Percentiles rank a stretch among this genome's conserved stretches.
These are phyloP conservation scores for Eutolmus rufibarbis DNA, from an alignment of 2,888 invertebrate species.

Conservation along the genomic window DNA sequence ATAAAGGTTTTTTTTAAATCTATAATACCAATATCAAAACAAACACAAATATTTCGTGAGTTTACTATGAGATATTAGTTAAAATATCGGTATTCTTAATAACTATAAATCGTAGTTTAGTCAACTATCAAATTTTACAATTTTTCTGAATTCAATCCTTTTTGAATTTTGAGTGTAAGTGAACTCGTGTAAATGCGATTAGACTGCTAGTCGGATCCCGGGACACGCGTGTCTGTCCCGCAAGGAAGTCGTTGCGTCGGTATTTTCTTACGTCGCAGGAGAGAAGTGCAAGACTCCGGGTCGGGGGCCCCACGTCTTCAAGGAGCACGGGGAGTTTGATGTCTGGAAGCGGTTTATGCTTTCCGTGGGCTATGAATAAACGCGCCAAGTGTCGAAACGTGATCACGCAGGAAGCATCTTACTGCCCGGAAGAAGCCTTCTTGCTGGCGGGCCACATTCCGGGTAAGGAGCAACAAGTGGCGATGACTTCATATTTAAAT, in stretches of 20 bases:
- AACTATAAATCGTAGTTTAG: too few relatives aligned
- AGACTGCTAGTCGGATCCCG: background rate
- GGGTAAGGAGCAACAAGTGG: slow-evolving; percentile 16
- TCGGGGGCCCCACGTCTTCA: background rate
- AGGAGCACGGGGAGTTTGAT: background rate
- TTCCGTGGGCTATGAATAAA: background rate
- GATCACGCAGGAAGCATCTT: background rate
- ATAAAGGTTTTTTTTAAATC: too few relatives aligned
- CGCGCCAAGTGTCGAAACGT: slow-evolving; percentile 14
- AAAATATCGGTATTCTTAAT: too few relatives aligned
- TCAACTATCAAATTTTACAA: too few relatives aligned
- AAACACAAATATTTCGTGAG: too few relatives aligned
- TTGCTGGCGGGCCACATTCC: background rate
- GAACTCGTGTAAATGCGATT: background rate
- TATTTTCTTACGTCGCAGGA: background rate
- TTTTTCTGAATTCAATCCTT: too few relatives aligned
- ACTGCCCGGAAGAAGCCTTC: background rate
- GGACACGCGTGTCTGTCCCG: background rate
- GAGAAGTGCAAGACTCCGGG: background rate
- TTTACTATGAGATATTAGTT: too few relatives aligned
- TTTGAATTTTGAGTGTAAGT: too few relatives aligned
- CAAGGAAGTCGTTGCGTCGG: background rate
- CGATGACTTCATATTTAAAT: slow-evolving; percentile 35
- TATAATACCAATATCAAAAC: too few relatives aligned
- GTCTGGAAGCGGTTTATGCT: background rate